A percentile compares a stretch with the other conserved stretches of the same genome.
These are phyloP conservation scores for Coleophora deauratella DNA, from an alignment of 2,888 invertebrate genomes.

Conservation along the genomic window DNA sequence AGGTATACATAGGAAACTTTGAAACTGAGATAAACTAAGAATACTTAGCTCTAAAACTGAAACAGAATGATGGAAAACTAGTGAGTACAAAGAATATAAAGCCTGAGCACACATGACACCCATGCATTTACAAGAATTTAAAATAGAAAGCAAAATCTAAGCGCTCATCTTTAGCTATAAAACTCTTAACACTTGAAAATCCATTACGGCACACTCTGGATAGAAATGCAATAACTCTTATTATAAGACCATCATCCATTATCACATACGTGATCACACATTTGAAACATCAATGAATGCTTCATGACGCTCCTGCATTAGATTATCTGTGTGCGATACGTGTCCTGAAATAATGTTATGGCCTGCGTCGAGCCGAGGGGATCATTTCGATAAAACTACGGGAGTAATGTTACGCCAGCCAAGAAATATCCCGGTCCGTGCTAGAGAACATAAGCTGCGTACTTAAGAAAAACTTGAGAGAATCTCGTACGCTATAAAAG, in stretches of 20 bases:
- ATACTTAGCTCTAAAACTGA: no score
- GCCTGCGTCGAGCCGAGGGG: conserved; percentile 30
- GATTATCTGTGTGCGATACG: conserved; percentile 63
- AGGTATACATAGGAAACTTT: no score
- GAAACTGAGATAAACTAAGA: no score
- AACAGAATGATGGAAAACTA: no score
- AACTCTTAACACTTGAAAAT: no score
- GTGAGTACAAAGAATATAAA: no score
- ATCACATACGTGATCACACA: conserved; percentile 37
- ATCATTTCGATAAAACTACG: conserved; percentile 44
- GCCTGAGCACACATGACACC: no score
- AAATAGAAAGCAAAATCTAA: no score
- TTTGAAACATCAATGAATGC: conserved; percentile 58
- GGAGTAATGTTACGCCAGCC: conserved; percentile 34
- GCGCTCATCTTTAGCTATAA: no score
- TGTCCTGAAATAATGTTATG: conserved; percentile 66
- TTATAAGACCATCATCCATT: conserved; percentile 5
- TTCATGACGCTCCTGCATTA: conserved; percentile 60
- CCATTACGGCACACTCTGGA: no score
- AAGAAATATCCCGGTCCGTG: conserved; percentile 11
- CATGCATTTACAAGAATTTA: no score
- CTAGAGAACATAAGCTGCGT: conserved; percentile 10
- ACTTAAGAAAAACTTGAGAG: conserved; percentile 1
- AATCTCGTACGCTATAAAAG: no score
- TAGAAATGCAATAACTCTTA: conserved; percentile 1